Conservation (phyloP, 2,113 vertebrate genomes). For the Galbula dea region DNA sequence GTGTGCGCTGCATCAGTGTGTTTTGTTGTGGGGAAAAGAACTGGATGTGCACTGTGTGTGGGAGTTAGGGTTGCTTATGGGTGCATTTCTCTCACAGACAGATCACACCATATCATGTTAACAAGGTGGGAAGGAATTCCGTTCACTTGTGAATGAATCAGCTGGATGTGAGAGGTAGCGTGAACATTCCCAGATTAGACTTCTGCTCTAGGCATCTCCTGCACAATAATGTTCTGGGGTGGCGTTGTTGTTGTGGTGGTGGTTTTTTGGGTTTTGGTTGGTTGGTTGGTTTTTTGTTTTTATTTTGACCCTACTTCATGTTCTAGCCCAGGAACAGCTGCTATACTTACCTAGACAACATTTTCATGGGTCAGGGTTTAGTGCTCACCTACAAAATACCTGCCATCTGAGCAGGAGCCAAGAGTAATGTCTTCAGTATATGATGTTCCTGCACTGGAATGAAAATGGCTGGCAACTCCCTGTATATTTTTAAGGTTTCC, state of each 20-base stretch:
- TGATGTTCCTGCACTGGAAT: neutral
- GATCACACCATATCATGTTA: neutral
- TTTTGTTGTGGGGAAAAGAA: neutral
- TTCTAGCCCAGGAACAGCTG: neutral
- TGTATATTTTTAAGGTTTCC: slow-evolving; percentile 63
- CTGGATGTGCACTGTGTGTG: neutral
- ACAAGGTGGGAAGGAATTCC: neutral
- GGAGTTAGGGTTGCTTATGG: neutral
- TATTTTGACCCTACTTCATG: neutral
- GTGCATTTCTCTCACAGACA: neutral
- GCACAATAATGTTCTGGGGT: neutral
- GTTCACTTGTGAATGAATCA: neutral
- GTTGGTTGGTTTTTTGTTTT: too few species aligned
- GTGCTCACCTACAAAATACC: neutral
- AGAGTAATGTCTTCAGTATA: neutral
- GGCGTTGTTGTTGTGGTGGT: too few species aligned
- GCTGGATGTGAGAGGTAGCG: neutral
- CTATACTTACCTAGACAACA: neutral
- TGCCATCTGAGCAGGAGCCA: neutral
- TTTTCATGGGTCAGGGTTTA: neutral
- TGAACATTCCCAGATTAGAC: neutral
- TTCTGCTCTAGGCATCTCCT: neutral
- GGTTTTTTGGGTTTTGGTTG: too few species aligned
- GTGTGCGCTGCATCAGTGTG: accelerated
- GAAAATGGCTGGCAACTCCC: slow-evolving; percentile 35